Percentiles rank a stretch among this genome's conserved stretches.
Evolutionary conservation across 1,140 invertebrate genomes (phyloP).

Genomic region (Polypedilum vanderplanki): DNA sequence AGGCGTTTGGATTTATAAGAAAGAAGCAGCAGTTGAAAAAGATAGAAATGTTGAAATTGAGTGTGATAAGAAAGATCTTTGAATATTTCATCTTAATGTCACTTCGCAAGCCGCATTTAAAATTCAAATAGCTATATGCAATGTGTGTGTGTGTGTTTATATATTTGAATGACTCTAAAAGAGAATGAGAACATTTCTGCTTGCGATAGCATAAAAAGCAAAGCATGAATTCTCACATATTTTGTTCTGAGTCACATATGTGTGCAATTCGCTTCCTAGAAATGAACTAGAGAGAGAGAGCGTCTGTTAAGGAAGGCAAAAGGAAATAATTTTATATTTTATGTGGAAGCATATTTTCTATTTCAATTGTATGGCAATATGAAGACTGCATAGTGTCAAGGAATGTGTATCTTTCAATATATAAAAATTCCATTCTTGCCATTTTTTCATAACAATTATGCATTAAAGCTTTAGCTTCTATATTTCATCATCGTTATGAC

Average conservation of each 20-base stretch:
- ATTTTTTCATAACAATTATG: neutral
- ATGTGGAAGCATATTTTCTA: neutral
- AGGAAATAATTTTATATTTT: neutral
- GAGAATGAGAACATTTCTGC: neutral
- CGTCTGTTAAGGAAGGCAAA: neutral
- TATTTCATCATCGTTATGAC: neutral
- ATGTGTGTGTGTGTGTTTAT: no score
- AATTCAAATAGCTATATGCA: neutral
- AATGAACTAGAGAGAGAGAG: neutral
- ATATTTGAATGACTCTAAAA: neutral
- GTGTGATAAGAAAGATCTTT: constrained; percentile 5
- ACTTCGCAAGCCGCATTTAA: constrained; percentile 10
- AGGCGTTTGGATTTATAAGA: neutral
- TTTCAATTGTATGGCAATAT: constrained; percentile 3
- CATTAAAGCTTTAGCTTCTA: neutral
- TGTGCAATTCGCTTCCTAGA: neutral
- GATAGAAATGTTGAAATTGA: neutral
- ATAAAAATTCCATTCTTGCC: neutral
- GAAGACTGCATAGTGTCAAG: neutral
- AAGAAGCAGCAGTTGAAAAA: neutral
- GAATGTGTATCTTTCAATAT: neutral
- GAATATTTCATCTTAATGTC: constrained; percentile 19
- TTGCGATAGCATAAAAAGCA: neutral
- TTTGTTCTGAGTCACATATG: neutral
- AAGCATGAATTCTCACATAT: constrained; percentile 1